Evolutionary conservation across 2,888 invertebrate species (phyloP).

Genomic region (Phorcus lineatus): DNA sequence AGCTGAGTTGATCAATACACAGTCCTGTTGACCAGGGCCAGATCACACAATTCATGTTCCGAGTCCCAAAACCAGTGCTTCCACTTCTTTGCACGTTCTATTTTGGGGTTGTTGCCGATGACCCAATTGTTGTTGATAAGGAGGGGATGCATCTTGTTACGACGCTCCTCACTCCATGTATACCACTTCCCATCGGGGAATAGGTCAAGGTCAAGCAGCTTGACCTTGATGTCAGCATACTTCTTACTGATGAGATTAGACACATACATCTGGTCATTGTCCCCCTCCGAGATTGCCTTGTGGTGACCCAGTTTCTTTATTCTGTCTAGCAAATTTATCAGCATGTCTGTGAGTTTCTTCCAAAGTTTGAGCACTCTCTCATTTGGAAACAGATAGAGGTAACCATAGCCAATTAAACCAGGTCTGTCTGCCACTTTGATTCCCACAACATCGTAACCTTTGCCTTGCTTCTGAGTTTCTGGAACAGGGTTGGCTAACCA

Average conservation of each 20-base stretch:
- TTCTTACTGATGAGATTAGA: constrained; percentile 39
- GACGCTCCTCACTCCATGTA: constrained; percentile 29
- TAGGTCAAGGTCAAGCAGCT: constrained; percentile 42
- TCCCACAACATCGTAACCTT: constrained; percentile 48
- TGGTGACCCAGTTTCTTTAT: constrained; percentile 38
- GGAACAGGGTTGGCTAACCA: constrained; percentile 56
- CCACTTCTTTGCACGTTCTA: constrained; percentile 54
- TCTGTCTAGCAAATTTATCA: constrained; percentile 41
- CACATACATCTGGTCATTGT: constrained; percentile 58
- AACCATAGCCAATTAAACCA: constrained; percentile 50
- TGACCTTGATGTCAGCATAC: constrained; percentile 44
- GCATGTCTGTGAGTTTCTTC: constrained; percentile 45
- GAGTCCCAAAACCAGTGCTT: constrained; percentile 61
- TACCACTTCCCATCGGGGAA: constrained; percentile 65
- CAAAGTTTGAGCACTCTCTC: constrained; percentile 45
- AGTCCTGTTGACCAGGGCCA: constrained; percentile 16
- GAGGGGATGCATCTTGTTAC: constrained; percentile 38
- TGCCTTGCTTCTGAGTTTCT: constrained; percentile 32
- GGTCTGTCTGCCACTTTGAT: constrained; percentile 42
- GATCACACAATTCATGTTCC: constrained; percentile 28
- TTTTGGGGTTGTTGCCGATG: constrained; percentile 50
- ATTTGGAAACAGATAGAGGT: constrained; percentile 52
- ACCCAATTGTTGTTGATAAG: constrained; percentile 62
- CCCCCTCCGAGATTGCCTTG: constrained; percentile 42
- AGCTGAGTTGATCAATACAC: constrained; percentile 1